These are phyloP conservation scores for Orcinus orca DNA, from an alignment of 2,113 vertebrate species.

Conservation along the genomic window DNA sequence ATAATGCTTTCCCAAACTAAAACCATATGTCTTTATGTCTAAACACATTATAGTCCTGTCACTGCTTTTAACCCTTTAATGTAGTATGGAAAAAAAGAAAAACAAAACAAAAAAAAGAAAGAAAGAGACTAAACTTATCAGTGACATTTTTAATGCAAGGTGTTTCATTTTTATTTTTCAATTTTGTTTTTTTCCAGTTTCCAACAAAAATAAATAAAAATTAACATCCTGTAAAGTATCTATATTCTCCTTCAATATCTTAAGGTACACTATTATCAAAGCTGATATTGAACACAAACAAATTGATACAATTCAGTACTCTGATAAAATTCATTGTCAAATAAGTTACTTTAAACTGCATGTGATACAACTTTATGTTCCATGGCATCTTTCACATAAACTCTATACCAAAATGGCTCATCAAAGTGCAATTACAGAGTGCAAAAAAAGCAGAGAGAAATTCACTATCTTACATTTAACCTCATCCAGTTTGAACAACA, in stretches of 20 bases:
- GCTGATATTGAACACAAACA: constrained; percentile 71
- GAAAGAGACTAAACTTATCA: neutral
- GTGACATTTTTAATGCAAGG: neutral
- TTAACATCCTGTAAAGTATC: constrained; percentile 36
- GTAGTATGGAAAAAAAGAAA: neutral
- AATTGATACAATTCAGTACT: constrained; percentile 78
- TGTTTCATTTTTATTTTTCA: constrained; percentile 65
- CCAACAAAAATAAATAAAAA: constrained; percentile 73
- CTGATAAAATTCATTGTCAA: constrained; percentile 63
- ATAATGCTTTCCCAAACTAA: neutral
- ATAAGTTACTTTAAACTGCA: constrained; percentile 63
- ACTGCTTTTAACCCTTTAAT: neutral
- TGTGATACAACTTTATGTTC: constrained; percentile 51
- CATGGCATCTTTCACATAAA: constrained; percentile 63
- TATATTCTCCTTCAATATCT: constrained; percentile 67
- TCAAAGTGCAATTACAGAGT: constrained; percentile 63
- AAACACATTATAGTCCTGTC: neutral
- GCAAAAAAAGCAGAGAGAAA: constrained; percentile 34
- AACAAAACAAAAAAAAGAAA: neutral
- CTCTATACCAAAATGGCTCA: constrained; percentile 51
- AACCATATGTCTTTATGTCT: neutral
- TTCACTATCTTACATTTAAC: neutral
- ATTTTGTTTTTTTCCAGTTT: constrained; percentile 26
- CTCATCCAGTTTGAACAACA: neutral
- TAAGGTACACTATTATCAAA: constrained; percentile 76